These are phyloP conservation scores for Heliocidaris erythrogramma DNA, from an alignment of 35 echinoderm and acorn worm genomes.

Conservation along the genomic window DNA sequence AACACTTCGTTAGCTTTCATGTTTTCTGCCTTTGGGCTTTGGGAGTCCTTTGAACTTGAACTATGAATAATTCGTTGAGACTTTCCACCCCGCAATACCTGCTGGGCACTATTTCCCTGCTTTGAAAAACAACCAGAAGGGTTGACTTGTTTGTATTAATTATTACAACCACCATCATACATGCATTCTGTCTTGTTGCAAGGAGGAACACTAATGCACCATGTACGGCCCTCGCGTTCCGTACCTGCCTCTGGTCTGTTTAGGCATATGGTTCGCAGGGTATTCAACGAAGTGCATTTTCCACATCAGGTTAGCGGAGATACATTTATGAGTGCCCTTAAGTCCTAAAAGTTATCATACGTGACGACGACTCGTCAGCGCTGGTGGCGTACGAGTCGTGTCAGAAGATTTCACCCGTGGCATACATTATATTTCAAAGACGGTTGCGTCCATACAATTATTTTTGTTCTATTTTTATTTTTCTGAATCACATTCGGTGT, in stretches of 20 bases:
- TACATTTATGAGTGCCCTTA: conserved; percentile 3
- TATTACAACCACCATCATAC: not conserved
- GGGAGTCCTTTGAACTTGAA: not conserved
- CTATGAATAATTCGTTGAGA: not conserved
- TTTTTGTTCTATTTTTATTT: no score
- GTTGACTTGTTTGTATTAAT: not conserved
- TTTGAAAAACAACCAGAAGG: not conserved
- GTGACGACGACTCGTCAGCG: not conserved
- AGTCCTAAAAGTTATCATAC: not conserved
- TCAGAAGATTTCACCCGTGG: not conserved
- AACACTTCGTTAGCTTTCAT: not conserved
- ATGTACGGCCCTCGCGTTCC: not conserved
- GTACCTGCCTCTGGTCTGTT: not conserved
- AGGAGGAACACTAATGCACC: not conserved
- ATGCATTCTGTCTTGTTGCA: not conserved
- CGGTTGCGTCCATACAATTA: no score
- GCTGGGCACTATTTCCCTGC: not conserved
- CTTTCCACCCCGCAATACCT: not conserved
- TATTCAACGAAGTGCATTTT: no score
- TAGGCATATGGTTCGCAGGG: not conserved
- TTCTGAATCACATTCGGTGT: no score
- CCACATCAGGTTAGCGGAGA: not conserved
- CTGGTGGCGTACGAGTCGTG: not conserved
- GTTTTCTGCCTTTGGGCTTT: no score
- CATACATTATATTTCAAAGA: not conserved